Conservation (phyloP, 2,113 vertebrate genomes). For the Gadus chalcogrammus region DNA sequence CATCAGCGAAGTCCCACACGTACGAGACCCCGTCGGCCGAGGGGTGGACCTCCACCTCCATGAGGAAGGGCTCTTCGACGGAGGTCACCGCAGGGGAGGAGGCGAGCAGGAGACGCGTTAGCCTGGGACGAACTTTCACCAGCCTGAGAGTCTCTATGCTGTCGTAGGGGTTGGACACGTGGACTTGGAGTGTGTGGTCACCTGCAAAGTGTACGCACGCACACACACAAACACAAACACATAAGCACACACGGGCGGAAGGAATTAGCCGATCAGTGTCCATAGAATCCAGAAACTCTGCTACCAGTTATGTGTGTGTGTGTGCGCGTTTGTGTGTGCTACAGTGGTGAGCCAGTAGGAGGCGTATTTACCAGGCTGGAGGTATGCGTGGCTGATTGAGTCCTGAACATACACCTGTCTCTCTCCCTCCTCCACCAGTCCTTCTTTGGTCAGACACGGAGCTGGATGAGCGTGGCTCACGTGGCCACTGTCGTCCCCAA, state of each 20-base stretch:
- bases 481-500: conserved; percentile 61
- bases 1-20: conserved; percentile 70
- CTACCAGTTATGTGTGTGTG: neutral
- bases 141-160: conserved; percentile 25
- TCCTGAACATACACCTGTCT: conserved; percentile 58
- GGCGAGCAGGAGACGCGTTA: conserved; percentile 57
- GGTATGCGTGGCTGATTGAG: conserved; percentile 59
- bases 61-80: conserved; percentile 44
- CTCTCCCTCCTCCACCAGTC: conserved; percentile 26
- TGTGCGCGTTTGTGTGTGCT: neutral
- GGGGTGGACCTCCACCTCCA: conserved; percentile 60
- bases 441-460: conserved; percentile 39
- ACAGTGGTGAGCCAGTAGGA: neutral
- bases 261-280: neutral
- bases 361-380: conserved; percentile 61
- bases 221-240: too few species aligned
- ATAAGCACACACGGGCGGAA: too few species aligned
- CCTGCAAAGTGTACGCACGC: conserved; percentile 44
- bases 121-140: conserved; percentile 48
- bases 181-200: conserved; percentile 63
- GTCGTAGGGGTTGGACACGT: conserved; percentile 56
- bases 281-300: neutral
- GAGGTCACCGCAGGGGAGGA: conserved; percentile 27
- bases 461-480: conserved; percentile 49
- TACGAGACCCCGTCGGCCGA: conserved; percentile 46